These are phyloP conservation scores for Syrrhaptes paradoxus DNA, from an alignment of 2,113 vertebrate genomes.

Conservation along the genomic window DNA sequence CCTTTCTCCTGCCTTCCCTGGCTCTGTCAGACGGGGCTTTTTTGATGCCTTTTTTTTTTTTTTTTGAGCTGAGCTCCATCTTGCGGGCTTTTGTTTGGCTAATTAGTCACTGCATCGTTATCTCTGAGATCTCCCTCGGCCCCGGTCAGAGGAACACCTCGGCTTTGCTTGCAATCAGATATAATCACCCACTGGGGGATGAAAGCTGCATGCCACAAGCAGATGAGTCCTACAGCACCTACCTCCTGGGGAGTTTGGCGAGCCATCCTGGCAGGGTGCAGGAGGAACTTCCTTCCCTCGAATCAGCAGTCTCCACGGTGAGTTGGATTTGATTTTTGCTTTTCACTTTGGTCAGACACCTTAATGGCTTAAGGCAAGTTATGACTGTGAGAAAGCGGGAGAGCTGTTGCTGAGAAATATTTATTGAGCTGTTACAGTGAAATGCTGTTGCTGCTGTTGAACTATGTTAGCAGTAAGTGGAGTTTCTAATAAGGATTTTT, in stretches of 20 bases:
- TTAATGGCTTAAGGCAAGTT: neutral
- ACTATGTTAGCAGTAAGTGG: neutral
- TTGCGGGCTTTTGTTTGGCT: neutral
- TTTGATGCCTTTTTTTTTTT: neutral
- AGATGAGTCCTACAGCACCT: neutral
- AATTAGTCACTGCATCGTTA: neutral
- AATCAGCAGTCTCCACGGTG: neutral
- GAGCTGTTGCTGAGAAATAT: neutral
- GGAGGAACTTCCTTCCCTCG: neutral
- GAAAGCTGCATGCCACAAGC: neutral
- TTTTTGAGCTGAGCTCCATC: slow-evolving; percentile 29
- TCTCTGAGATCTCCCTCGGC: neutral
- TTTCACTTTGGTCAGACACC: neutral
- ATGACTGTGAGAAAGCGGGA: neutral
- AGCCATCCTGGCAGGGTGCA: neutral
- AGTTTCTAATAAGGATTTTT: neutral
- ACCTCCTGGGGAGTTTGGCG: neutral
- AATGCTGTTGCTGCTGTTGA: neutral
- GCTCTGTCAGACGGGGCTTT: neutral
- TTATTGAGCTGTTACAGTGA: neutral
- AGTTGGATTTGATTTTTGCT: neutral
- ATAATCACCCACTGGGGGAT: too few relatives aligned
- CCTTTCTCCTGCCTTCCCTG: neutral
- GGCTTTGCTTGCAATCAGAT: neutral
- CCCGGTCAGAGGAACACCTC: fast-evolving